Conservation (phyloP, 2,113 vertebrate genomes). For the Balaeniceps rex region DNA sequence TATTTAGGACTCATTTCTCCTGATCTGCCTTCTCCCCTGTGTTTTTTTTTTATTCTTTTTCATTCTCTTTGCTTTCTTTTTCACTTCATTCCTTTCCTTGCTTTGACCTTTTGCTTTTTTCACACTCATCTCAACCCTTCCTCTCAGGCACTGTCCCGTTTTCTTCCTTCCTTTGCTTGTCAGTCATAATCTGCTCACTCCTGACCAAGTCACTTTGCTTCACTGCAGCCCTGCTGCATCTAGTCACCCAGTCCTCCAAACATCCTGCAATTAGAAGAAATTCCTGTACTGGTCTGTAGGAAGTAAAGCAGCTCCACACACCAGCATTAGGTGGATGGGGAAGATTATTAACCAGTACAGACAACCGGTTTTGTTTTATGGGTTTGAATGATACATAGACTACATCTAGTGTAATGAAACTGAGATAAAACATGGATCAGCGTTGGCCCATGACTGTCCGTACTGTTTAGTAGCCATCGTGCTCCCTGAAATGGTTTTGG, state of each 20-base stretch:
- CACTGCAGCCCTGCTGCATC: neutral
- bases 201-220: neutral
- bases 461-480: neutral
- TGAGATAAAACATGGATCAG: neutral
- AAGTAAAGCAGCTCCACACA: neutral
- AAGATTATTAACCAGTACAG: neutral
- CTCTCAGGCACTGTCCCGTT: neutral
- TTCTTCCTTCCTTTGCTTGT: neutral
- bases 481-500: neutral
- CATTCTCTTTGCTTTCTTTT: neutral
- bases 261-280: neutral
- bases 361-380: neutral
- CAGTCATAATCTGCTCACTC: neutral
- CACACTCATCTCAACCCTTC: neutral
- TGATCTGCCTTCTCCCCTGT: neutral
- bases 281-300: neutral
- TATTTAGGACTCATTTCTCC: neutral
- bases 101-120: neutral
- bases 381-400: neutral
- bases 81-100: neutral
- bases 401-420: neutral
- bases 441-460: fast-evolving
- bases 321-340: neutral
- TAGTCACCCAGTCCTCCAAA: neutral
- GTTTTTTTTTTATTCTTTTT: neutral